These are phyloP conservation scores for Apis cerana DNA, from an alignment of 1,140 invertebrate genomes.

Conservation along the genomic window DNA sequence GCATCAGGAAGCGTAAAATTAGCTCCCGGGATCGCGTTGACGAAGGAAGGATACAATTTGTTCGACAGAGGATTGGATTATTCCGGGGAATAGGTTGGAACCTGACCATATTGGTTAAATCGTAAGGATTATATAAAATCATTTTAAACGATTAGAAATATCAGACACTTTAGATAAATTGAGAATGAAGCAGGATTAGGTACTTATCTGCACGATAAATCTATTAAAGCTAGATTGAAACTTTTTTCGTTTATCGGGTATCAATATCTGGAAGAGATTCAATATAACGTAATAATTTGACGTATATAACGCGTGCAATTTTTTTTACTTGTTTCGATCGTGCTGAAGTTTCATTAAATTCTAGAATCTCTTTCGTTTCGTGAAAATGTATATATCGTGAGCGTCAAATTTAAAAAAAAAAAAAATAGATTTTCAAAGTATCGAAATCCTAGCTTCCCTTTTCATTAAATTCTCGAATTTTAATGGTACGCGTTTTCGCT, in stretches of 20 bases:
- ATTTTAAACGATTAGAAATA: background rate
- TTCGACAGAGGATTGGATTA: background rate
- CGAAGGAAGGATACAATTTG: constrained; percentile 8
- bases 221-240: background rate
- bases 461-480: too few species aligned
- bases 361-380: too few species aligned
- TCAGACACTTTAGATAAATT: background rate
- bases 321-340: too few species aligned
- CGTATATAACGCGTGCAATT: too few species aligned
- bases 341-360: too few species aligned
- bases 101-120: background rate
- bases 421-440: too few species aligned
- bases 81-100: background rate
- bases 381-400: too few species aligned
- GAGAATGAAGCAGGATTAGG: background rate
- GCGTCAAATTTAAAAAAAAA: too few species aligned
- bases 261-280: background rate
- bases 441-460: too few species aligned
- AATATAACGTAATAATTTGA: background rate
- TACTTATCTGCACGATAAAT: background rate
- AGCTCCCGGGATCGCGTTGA: constrained; percentile 3
- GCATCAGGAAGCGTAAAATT: constrained; percentile 19
- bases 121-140: background rate
- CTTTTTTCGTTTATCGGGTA: background rate
- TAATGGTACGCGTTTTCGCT: too few species aligned